Evolutionary conservation across 2,113 vertebrate genomes (phyloP).

Genomic region (Salvelinus alpinus): DNA sequence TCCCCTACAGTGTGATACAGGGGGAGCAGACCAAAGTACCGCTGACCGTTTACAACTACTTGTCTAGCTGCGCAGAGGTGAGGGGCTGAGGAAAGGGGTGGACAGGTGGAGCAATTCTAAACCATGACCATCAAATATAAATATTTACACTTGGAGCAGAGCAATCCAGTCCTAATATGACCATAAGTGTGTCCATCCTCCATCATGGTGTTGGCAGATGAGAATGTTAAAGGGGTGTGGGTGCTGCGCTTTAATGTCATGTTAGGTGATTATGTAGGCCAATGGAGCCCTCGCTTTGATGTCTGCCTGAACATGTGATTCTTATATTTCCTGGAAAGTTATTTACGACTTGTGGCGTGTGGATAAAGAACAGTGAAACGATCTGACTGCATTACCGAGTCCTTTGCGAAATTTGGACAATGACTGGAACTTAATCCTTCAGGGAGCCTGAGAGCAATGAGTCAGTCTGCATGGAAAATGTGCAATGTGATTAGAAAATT

Average conservation of each 20-base stretch:
- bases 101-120: background rate
- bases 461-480: slow-evolving; percentile 73
- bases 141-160: slow-evolving; percentile 12
- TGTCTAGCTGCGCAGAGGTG: slow-evolving; percentile 60
- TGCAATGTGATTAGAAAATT: slow-evolving; percentile 63
- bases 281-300: slow-evolving; percentile 61
- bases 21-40: slow-evolving; percentile 92
- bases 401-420: slow-evolving; percentile 58
- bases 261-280: slow-evolving; percentile 60
- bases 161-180: slow-evolving; percentile 28
- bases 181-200: slow-evolving; percentile 57
- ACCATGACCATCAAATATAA: slow-evolving; percentile 26
- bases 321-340: slow-evolving; percentile 60
- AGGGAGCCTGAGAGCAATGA: slow-evolving; percentile 63
- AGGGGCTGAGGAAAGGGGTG: background rate
- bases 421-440: slow-evolving; percentile 63
- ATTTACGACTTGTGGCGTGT: slow-evolving; percentile 69
- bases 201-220: slow-evolving; percentile 66
- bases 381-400: slow-evolving; percentile 48
- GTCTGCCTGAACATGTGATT: slow-evolving; percentile 64
- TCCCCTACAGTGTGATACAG: slow-evolving; percentile 83
- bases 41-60: slow-evolving; percentile 87
- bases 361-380: slow-evolving; percentile 50
- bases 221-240: slow-evolving; percentile 54
- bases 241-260: slow-evolving; percentile 55